Base-by-base conservation (phyloP, 2,797 vertebrate species). In the Crossoptilon crossoptilon region DNA sequence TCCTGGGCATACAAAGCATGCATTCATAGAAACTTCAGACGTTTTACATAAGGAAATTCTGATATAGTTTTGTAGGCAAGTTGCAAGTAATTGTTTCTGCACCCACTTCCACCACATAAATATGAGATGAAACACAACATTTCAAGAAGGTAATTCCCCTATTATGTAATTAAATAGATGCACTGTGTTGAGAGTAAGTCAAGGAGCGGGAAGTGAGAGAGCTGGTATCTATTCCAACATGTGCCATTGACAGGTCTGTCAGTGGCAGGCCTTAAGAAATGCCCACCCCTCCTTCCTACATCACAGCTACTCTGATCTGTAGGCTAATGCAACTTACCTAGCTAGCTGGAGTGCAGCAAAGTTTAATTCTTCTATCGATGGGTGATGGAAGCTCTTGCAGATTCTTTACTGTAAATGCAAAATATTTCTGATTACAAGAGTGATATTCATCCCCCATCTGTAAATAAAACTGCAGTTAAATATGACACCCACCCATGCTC, bases 371-470 rank as follows among this genome's bases (percentile, higher is more conserved):
- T 77, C n/a, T 77, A 64, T 35, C 64, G 49, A 9, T 0, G 0
- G 53, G 27, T 58, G 84, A 79, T 0, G 5, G 92, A 68, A 5
- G 9, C 19, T 87, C 87, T 66, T 51, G 68, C 17, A 74, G 91
- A 74, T 72, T 26, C 53, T 88, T 72, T 73, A 71, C 93, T 95
- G 95, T 39, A 93, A 95, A 95, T 23, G 60, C 41, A 96, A 96
- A 95, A 93, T 76, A 91, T 87, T 94, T 78, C 74, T 56, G 26
- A 76, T 93, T 95, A 95, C 21, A 91, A 76, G 7, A 31, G 44
- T 73, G 87, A 76, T 69, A 88, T 33, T 69, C 14, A 19, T 49
- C 26, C 29, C 29, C 10, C 11, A 24, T 29, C 29, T 55, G 43
- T 68, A 81, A 81, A 73, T 37, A 91, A 71, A 93, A 43, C 11